phyloP scores from a whole-genome alignment of 2,888 invertebrate species.

The Epicampocera succincta region DNA sequence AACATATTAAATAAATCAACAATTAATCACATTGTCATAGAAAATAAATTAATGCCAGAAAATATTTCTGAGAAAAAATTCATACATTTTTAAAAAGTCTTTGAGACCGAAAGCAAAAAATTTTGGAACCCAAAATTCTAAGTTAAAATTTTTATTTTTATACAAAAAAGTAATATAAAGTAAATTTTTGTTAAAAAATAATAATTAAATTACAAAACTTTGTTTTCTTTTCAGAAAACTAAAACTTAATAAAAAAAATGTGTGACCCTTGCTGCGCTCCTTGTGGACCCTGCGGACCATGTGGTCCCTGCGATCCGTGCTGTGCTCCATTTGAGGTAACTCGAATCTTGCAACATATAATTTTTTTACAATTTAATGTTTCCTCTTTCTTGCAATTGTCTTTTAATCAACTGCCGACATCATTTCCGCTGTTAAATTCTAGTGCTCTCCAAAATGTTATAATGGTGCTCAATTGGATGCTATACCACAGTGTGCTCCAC shows the following conservation, averaged over 20 bases:
- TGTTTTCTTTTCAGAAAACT: constrained; percentile 68
- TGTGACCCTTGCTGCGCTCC: constrained; percentile 76
- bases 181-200: not conserved
- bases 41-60: constrained; percentile 6
- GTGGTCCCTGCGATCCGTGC: constrained; percentile 77
- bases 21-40: constrained; percentile 22
- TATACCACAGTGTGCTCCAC: constrained; percentile 78
- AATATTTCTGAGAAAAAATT: constrained; percentile 14
- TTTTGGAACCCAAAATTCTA: constrained; percentile 73
- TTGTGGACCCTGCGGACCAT: constrained; percentile 72
- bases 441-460: constrained; percentile 79
- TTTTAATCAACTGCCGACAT: not conserved
- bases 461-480: constrained; percentile 77
- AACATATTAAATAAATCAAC: not conserved
- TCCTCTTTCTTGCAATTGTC: not conserved
- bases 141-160: constrained; percentile 43
- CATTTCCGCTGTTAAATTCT: not conserved
- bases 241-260: constrained; percentile 71
- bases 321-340: constrained; percentile 80
- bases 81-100: constrained; percentile 23
- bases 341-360: constrained; percentile 14
- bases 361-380: not conserved
- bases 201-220: not conserved
- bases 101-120: constrained; percentile 43
- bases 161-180: not conserved